Conservation (phyloP, 2,888 invertebrate genomes). For the Dexiosoma caninum region DNA sequence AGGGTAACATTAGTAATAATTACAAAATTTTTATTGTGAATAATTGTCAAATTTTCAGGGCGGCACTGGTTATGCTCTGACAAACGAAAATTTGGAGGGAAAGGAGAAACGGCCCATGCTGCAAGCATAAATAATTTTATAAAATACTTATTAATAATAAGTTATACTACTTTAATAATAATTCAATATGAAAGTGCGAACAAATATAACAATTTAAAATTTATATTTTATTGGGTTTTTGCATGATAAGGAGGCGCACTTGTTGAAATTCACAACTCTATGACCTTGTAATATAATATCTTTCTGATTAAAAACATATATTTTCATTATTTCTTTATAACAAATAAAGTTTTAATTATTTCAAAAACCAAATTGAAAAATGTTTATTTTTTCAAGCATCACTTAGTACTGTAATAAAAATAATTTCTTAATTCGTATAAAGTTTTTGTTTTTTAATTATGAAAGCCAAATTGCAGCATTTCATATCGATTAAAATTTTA, state of each 20-base stretch:
- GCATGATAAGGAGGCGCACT: neutral
- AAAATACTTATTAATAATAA: neutral
- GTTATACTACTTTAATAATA: constrained; percentile 17
- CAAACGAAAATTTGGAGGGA: constrained; percentile 90
- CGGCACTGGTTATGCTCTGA: constrained; percentile 95
- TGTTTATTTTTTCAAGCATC: too few relatives aligned
- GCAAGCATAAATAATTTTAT: constrained; percentile 82
- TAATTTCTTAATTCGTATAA: too few relatives aligned
- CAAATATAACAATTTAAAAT: constrained; percentile 3
- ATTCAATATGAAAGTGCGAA: neutral
- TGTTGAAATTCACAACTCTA: constrained; percentile 1
- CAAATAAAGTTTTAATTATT: too few relatives aligned
- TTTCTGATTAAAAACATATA: too few relatives aligned
- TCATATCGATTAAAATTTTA: too few relatives aligned
- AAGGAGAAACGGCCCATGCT: constrained; percentile 90
- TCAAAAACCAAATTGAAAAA: too few relatives aligned
- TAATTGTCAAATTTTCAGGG: constrained; percentile 81
- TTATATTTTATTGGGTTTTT: constrained; percentile 14
- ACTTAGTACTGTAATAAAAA: too few relatives aligned
- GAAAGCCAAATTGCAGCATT: too few relatives aligned
- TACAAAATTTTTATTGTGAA: neutral
- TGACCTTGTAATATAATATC: constrained; percentile 18
- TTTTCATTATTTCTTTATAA: too few relatives aligned
- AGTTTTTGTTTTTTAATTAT: too few relatives aligned
- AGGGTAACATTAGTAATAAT: constrained; percentile 80